phyloP scores from a whole-genome alignment of 2,113 vertebrate genomes.

The Prochilodus magdalenae region DNA sequence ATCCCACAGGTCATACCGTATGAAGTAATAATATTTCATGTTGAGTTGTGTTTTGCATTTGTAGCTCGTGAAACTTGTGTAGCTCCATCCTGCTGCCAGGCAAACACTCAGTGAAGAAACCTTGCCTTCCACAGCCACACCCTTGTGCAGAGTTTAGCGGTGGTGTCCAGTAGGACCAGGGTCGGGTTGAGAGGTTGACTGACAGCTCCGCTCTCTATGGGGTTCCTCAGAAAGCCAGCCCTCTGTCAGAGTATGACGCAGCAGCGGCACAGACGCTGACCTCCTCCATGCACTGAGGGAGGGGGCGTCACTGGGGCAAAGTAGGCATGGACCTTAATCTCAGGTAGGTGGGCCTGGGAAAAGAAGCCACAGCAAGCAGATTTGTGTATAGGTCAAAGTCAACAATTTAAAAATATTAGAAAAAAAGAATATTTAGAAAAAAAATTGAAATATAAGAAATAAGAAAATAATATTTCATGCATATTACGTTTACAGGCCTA shows the following conservation, averaged over 20 bases:
- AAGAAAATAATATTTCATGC: too few species aligned
- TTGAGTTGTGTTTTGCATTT: constrained; percentile 42
- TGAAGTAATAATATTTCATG: constrained; percentile 42
- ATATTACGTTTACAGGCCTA: too few species aligned
- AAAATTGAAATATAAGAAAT: too few species aligned
- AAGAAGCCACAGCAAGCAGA: constrained; percentile 28
- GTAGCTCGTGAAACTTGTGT: constrained; percentile 27
- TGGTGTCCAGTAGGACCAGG: constrained; percentile 41
- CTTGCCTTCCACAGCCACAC: constrained; percentile 36
- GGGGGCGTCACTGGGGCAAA: constrained; percentile 98
- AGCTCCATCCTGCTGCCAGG: constrained; percentile 42
- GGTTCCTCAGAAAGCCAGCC: constrained; percentile 19
- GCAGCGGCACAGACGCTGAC: constrained; percentile 98
- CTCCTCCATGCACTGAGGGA: constrained; percentile 93
- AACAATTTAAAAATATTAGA: too few species aligned
- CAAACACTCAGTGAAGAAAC: constrained; percentile 39
- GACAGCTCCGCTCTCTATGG: constrained; percentile 48
- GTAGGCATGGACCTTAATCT: constrained; percentile 99
- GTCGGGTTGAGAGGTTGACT: constrained; percentile 51
- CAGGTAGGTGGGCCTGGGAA: constrained; percentile 95
- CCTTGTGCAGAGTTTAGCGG: constrained; percentile 30
- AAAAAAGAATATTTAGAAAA: too few species aligned
- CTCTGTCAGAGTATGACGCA: constrained; percentile 95
- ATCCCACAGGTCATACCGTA: constrained; percentile 39
- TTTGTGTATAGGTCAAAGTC: too few species aligned